Evolutionary conservation across 2,113 vertebrate genomes (phyloP).

Genomic region (Plectropomus leopardus): DNA sequence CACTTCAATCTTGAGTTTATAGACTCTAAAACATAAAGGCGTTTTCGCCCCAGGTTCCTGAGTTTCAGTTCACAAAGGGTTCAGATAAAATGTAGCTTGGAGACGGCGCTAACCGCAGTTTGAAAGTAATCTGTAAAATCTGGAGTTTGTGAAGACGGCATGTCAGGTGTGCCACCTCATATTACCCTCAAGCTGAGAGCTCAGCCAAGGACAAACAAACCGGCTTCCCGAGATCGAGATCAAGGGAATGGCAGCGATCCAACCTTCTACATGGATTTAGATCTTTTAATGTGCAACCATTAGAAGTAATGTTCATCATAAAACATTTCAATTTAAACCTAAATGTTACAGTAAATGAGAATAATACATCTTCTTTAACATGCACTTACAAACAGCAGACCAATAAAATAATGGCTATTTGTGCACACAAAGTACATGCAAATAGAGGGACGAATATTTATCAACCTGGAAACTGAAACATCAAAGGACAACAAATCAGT

Average conservation of each 20-base stretch:
- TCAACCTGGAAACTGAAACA: background rate
- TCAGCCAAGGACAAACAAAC: conserved; percentile 27
- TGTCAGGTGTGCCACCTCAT: conserved; percentile 36
- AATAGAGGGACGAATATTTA: background rate
- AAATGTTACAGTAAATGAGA: conserved; percentile 1
- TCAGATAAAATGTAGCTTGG: conserved; percentile 19
- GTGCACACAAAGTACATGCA: background rate
- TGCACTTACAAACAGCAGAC: background rate
- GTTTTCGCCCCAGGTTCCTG: conserved; percentile 7
- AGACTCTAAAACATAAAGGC: conserved; percentile 7
- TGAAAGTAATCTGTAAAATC: conserved; percentile 44
- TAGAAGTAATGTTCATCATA: background rate
- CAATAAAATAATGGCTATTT: background rate
- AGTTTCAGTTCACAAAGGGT: conserved; percentile 25
- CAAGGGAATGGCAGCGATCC: background rate
- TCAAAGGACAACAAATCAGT: no score
- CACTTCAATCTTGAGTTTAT: background rate
- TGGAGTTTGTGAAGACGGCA: conserved; percentile 14
- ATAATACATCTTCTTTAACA: background rate
- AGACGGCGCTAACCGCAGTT: conserved; percentile 25
- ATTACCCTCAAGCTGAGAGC: conserved; percentile 28
- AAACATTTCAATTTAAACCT: background rate
- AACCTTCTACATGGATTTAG: background rate
- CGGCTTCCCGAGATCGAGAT: background rate
- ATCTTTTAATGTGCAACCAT: background rate